Base-by-base conservation (phyloP, 1,140 invertebrate species). In the Neotoxoptera formosana region DNA sequence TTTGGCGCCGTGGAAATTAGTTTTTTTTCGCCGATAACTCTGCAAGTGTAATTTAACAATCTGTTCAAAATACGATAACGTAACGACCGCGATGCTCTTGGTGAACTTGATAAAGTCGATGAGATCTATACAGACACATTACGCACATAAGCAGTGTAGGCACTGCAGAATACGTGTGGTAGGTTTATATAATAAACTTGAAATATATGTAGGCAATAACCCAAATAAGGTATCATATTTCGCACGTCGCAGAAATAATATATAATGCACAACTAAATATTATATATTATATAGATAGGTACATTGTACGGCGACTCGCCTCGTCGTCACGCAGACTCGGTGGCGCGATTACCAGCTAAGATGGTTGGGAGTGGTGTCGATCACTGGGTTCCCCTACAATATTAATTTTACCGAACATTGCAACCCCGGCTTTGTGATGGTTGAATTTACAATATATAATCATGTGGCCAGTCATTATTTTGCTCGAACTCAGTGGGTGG, bases 31-130 rank as follows among this genome's bases (percentile, higher is more conserved):
- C 60, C 60, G 60, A 76, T 76, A 76, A 76, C 60, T 76, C 60
- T 76, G n/a, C n/a, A 76, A 76, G n/a, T 76, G 30, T 76, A 76
- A 67, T 76, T 67, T 67, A 67, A 67, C 60, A 76, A 76, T 67
- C 60, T 67, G 30, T 67, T n/a, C 60, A 76, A 76, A 76, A 76
- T 76, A 17, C 4, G 60, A 76, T 76, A 76, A 76, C 60, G 60
- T 76, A 76, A 76, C n/a, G 60, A 76, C 60, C 60, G 60, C 60
- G 60, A 76, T 76, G 60, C 60, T 76, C 60, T 76, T 76, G 60
- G 60, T 76, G 60, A 76, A 76, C 60, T 76, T 76, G 60, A 76
- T 76, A 76, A 76, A 76, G 60, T 14, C 30, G 6, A 17, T n/a
- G 60, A n/a, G 60, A 76, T 76, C 30, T n/a, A 56, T 7, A 76